These are phyloP conservation scores for Hemitrygon akajei DNA, from an alignment of 2,797 vertebrate species.

Conservation along the genomic window DNA sequence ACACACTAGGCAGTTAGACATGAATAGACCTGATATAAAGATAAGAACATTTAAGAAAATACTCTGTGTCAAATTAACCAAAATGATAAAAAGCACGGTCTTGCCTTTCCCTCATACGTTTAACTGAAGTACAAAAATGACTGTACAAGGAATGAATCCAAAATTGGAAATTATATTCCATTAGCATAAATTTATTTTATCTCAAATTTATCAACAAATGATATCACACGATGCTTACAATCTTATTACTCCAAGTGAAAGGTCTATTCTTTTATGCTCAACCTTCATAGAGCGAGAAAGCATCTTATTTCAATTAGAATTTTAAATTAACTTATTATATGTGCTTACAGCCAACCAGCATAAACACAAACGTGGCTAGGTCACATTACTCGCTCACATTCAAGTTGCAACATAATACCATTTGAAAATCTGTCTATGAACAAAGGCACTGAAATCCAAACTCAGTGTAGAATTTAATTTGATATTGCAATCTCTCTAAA, in stretches of 20 bases:
- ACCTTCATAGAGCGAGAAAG: no score
- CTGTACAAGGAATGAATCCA: neutral
- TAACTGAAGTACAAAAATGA: neutral
- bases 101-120: neutral
- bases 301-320: no score
- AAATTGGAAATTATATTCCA: neutral
- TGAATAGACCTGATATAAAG: neutral
- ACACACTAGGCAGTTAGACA: neutral
- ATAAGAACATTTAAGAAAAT: neutral
- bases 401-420: neutral
- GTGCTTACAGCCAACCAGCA: neutral
- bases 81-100: no score
- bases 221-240: neutral
- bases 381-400: neutral
- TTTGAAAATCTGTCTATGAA: neutral
- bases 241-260: neutral
- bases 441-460: neutral
- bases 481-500: neutral
- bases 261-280: neutral
- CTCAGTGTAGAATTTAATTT: neutral
- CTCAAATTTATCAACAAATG: neutral
- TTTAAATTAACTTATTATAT: neutral
- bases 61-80: no score
- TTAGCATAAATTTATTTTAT: neutral
- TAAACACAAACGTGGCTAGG: neutral